phyloP scores from a whole-genome alignment of 2,888 invertebrate species.

The Cataglyphis livida region DNA sequence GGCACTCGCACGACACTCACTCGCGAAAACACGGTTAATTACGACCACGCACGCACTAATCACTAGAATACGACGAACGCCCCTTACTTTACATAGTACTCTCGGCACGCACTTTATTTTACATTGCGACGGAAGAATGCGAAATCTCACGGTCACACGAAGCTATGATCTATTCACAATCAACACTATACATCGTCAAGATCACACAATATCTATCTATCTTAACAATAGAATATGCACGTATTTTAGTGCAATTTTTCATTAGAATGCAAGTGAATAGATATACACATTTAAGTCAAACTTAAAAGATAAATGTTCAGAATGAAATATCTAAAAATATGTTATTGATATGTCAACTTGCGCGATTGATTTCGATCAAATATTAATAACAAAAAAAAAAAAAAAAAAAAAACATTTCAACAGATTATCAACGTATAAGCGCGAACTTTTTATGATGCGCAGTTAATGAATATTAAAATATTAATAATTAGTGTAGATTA shows the following conservation, averaged over 20 bases:
- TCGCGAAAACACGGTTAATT: background rate
- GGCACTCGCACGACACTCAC: background rate
- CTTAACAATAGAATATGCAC: background rate
- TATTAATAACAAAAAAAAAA: background rate
- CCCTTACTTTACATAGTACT: background rate
- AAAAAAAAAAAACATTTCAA: background rate
- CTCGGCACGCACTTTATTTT: background rate
- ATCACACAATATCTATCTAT: background rate
- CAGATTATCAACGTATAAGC: background rate
- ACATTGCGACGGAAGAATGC: background rate
- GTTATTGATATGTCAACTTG: background rate
- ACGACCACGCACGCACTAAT: conserved; percentile 1
- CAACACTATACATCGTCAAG: background rate
- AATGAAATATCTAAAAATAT: background rate
- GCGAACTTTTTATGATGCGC: background rate
- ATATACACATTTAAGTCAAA: background rate
- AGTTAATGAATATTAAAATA: background rate
- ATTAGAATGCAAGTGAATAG: background rate
- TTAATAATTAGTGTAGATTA: background rate
- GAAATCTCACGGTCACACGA: background rate
- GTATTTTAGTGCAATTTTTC: background rate
- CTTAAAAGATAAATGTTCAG: background rate
- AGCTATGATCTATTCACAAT: background rate
- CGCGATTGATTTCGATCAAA: background rate
- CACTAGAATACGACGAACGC: conserved; percentile 4